A percentile compares a stretch with the other conserved stretches of the same genome.
Conservation (phyloP, 2,888 invertebrate species). For the Apantesis nais region DNA sequence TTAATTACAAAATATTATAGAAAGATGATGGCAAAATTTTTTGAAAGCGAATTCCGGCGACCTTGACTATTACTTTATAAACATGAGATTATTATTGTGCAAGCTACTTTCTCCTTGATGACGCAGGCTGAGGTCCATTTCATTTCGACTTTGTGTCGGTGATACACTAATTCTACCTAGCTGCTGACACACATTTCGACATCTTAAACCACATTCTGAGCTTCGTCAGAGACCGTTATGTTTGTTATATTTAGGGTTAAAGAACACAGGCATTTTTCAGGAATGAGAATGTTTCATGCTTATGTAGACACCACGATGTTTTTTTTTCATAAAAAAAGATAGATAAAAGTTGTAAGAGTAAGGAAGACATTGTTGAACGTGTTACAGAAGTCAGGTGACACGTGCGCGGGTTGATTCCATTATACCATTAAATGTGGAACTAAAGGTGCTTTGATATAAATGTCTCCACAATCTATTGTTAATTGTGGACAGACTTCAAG, state of each 20-base stretch:
- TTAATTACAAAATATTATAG: conserved; percentile 20
- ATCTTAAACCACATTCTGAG: neutral
- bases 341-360: too few relatives aligned
- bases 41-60: conserved; percentile 46
- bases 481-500: neutral
- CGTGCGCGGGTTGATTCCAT: too few relatives aligned
- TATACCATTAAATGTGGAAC: neutral
- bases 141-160: conserved; percentile 21
- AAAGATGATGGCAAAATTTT: conserved; percentile 37
- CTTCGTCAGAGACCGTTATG: neutral
- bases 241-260: neutral
- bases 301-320: neutral
- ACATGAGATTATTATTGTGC: conserved; percentile 35
- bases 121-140: conserved; percentile 30
- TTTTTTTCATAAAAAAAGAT: neutral
- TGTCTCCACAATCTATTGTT: neutral
- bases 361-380: neutral
- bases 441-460: neutral
- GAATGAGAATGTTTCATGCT: neutral
- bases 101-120: conserved; percentile 41
- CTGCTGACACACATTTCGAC: conserved; percentile 14
- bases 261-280: neutral
- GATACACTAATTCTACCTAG: conserved; percentile 18
- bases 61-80: conserved; percentile 46
- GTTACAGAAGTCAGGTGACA: too few relatives aligned